Percentiles rank a stretch among this genome's conserved stretches.
Evolutionary conservation across 2,888 invertebrate genomes (phyloP).

Genomic region (Dasysyrphus albostriatus): DNA sequence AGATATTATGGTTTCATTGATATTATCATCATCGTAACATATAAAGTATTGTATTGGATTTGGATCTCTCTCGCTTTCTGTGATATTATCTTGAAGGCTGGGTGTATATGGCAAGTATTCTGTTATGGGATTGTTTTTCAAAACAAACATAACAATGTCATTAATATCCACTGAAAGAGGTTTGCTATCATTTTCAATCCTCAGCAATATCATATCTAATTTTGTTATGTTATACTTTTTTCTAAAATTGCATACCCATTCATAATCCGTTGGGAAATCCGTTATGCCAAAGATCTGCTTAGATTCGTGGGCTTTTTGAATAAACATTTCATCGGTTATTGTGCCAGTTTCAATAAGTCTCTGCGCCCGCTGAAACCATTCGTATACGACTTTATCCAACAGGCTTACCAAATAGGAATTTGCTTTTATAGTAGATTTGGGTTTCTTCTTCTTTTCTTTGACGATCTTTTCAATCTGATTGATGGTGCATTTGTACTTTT

Average conservation of each 20-base stretch:
- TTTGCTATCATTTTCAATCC: not conserved
- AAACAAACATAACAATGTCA: slow-evolving; percentile 31
- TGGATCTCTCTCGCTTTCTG: not conserved
- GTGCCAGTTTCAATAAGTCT: slow-evolving; percentile 33
- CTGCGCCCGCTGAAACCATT: slow-evolving; percentile 62
- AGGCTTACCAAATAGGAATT: slow-evolving; percentile 4
- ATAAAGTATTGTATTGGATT: not conserved
- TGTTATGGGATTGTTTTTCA: slow-evolving; percentile 28
- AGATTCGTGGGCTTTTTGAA: slow-evolving; percentile 43
- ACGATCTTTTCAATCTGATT: slow-evolving; percentile 17
- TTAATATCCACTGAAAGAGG: slow-evolving; percentile 26
- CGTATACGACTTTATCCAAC: slow-evolving; percentile 48
- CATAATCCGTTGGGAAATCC: not conserved
- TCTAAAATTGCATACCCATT: slow-evolving; percentile 47
- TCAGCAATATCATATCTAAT: slow-evolving; percentile 54
- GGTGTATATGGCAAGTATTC: not conserved
- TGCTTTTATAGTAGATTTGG: not conserved
- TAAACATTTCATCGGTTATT: slow-evolving; percentile 47
- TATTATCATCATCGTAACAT: not conserved
- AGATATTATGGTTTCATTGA: not conserved
- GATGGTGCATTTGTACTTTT: slow-evolving; percentile 22
- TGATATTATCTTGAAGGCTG: not conserved
- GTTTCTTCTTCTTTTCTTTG: not conserved
- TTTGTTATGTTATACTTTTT: slow-evolving; percentile 46
- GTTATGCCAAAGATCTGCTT: slow-evolving; percentile 18